These are phyloP conservation scores for Carcina quercana DNA, from an alignment of 2,888 invertebrate species.

Conservation along the genomic window DNA sequence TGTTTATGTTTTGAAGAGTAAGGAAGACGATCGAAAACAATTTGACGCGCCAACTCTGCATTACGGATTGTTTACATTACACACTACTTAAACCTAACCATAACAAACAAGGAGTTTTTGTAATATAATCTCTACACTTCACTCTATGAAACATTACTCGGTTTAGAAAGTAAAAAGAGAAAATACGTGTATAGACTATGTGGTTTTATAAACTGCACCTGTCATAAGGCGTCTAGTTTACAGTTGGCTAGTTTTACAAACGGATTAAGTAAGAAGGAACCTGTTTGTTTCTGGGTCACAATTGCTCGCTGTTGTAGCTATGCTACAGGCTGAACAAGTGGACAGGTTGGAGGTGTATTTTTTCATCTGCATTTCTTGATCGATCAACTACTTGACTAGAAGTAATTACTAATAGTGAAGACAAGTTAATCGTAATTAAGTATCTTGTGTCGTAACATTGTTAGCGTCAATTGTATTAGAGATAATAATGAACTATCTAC, in stretches of 20 bases:
- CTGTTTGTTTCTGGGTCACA: constrained; percentile 9
- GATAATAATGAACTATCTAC: too few relatives aligned
- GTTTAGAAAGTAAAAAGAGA: constrained; percentile 10
- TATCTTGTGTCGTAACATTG: too few relatives aligned
- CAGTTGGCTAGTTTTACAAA: constrained; percentile 6
- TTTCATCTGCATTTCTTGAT: constrained; percentile 5
- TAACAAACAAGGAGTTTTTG: neutral
- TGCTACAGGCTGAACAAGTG: too few relatives aligned
- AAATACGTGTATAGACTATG: constrained; percentile 1
- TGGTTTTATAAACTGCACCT: constrained; percentile 3
- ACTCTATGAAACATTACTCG: neutral
- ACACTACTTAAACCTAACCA: constrained; percentile 1
- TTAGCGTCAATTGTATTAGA: too few relatives aligned
- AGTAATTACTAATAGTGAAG: too few relatives aligned
- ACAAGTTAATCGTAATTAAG: too few relatives aligned
- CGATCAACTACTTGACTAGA: too few relatives aligned
- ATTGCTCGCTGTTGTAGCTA: constrained; percentile 1
- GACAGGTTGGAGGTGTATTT: too few relatives aligned
- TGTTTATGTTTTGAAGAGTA: constrained; percentile 5
- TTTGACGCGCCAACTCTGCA: constrained; percentile 2
- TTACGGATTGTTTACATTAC: constrained; percentile 2
- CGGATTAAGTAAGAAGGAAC: constrained; percentile 7
- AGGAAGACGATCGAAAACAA: constrained; percentile 6
- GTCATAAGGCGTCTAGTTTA: neutral
- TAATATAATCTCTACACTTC: neutral